Percentiles rank a stretch among this genome's conserved stretches.
These are phyloP conservation scores for Ageneiosus marmoratus DNA, from an alignment of 2,113 vertebrate genomes.

Conservation along the genomic window DNA sequence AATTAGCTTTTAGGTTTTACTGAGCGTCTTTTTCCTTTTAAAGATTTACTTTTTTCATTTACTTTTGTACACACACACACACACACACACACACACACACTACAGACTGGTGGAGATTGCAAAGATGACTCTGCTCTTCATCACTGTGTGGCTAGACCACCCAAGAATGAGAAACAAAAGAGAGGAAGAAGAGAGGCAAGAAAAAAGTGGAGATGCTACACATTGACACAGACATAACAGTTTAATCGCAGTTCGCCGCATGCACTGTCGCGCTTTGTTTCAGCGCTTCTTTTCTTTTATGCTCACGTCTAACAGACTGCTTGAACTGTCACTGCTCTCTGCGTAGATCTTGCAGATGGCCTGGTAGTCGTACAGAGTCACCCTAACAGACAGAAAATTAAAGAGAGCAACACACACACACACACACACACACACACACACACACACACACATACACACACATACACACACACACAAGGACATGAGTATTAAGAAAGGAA, in stretches of 20 bases:
- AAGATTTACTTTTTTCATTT: too few relatives aligned
- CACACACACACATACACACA: conserved; percentile 7
- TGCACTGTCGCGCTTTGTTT: neutral
- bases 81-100: conserved; percentile 8
- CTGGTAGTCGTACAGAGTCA: conserved; percentile 96
- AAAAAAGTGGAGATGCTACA: neutral
- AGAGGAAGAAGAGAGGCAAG: conserved; percentile 12
- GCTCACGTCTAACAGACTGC: conserved; percentile 90
- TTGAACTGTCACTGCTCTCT: conserved; percentile 90
- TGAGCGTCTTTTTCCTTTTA: too few relatives aligned
- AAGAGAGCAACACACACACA: conserved; percentile 2
- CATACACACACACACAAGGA: neutral
- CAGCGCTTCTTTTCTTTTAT: conserved; percentile 32
- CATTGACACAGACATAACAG: conserved; percentile 5
- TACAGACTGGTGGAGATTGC: neutral
- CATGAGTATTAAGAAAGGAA: too few relatives aligned
- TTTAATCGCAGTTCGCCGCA: conserved; percentile 6
- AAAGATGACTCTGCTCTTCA: conserved; percentile 52
- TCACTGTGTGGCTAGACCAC: conserved; percentile 56
- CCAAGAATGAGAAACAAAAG: conserved; percentile 26
- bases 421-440: conserved; percentile 9
- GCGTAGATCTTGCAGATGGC: conserved; percentile 92
- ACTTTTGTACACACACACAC: too few relatives aligned
- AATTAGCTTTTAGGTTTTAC: too few relatives aligned
- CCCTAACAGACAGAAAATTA: conserved; percentile 73